Base-by-base conservation (phyloP, 2,113 vertebrate genomes). In the Leucoraja erinaceus region DNA sequence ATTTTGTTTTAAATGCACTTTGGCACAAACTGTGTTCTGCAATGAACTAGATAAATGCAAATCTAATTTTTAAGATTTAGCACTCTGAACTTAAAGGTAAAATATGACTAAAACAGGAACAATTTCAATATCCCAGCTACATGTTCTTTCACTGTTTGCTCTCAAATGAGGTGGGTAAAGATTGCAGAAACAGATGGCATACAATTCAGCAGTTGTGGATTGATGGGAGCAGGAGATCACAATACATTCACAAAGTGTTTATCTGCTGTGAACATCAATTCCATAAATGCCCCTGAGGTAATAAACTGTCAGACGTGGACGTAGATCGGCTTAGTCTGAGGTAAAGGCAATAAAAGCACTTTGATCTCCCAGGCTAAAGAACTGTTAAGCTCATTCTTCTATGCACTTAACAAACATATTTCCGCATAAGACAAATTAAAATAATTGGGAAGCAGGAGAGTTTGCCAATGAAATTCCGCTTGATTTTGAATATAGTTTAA, bases 241-340 rank as follows among this genome's bases (percentile, higher is more conserved):
- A n/a, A 56, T 14, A 84, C 54, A 61, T 56, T 22, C 11, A 61
- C 25, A 84, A 22, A 59, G 25, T 61, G 54, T 84, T 81, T 59
- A 84, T 61, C 81, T 84, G 81, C 54, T 5, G 28, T 84, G 56
- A 4, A 10, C 54, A 84, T 28, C 56, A 56, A 12, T 68, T 68
- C 66, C 66, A 68, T 83, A 56, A 84, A 84, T n/a, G 54, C 81
- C 38, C 81, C 56, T 84, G 56, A 25, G 81, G 25, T 84, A 84
- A 84, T 56, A n/a, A 47, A 11, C 28, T 61, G 47, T 61, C 81
- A 59, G 28, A 12, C 10, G 14, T 28, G 0, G 25, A 25, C 47
- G 59, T 84, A 84, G 59, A 61, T 84, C 11, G 10, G 28, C 81
- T 28, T 61, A 11, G 56, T 56, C 25, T 68, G 81, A n/a, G 56